These are phyloP conservation scores for Rousettus madagascariensis DNA, from an alignment of 2,797 vertebrate genomes.

Conservation along the genomic window DNA sequence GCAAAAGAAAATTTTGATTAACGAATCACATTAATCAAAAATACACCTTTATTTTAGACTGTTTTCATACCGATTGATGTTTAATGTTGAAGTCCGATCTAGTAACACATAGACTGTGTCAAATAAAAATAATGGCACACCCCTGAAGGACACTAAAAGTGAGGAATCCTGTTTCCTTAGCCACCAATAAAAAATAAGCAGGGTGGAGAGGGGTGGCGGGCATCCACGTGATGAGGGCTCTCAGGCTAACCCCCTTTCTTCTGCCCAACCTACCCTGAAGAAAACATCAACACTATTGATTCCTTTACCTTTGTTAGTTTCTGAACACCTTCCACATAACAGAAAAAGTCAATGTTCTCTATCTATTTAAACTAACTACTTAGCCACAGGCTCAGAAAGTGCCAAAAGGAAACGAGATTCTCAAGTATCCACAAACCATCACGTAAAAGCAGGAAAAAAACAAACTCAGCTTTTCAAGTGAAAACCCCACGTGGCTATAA, in stretches of 20 bases:
- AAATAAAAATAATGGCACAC: not conserved
- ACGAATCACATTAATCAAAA: not conserved
- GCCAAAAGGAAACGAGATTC: conserved; percentile 19
- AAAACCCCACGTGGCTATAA: conserved; percentile 26
- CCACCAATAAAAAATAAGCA: not conserved
- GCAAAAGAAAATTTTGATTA: not conserved
- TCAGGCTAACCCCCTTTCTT: not conserved
- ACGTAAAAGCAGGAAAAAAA: not conserved
- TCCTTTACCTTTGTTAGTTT: conserved; percentile 25
- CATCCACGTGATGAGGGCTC: not conserved
- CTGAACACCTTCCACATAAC: not conserved
- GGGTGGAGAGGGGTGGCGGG: too few relatives aligned
- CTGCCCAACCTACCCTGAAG: not conserved
- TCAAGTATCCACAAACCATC: not conserved
- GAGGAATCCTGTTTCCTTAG: not conserved
- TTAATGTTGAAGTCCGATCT: not conserved
- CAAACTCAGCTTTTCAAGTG: not conserved
- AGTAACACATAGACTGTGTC: not conserved
- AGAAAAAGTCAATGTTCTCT: not conserved
- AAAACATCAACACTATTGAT: not conserved
- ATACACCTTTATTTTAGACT: not conserved
- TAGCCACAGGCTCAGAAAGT: conserved; percentile 20
- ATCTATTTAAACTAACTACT: conserved; percentile 14
- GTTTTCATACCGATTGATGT: not conserved
- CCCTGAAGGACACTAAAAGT: not conserved